These are phyloP conservation scores for Trichopoda pennipes DNA, from an alignment of 2,888 invertebrate genomes.

Conservation along the genomic window DNA sequence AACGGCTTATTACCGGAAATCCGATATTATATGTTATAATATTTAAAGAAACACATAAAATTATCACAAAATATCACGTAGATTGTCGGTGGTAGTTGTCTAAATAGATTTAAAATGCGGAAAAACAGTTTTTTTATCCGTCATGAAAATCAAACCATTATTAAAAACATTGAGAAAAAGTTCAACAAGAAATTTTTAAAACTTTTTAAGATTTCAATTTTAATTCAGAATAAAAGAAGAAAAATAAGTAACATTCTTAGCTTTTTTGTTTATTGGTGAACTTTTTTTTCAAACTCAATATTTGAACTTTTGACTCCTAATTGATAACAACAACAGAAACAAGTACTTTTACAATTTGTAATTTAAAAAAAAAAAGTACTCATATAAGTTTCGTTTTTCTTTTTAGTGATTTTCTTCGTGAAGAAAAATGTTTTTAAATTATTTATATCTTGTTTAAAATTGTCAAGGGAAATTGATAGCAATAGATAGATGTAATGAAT, in stretches of 20 bases:
- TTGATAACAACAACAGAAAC: constrained; percentile 41
- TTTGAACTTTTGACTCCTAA: constrained; percentile 53
- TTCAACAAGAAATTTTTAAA: not conserved
- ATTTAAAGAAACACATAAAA: constrained; percentile 46
- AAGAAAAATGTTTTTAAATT: constrained; percentile 27
- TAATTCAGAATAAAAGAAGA: not conserved
- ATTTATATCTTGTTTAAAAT: constrained; percentile 54
- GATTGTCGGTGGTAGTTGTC: constrained; percentile 29
- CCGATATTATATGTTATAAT: constrained; percentile 65
- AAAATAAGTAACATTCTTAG: not conserved
- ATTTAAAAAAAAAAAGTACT: constrained; percentile 5
- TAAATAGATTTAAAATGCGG: constrained; percentile 53
- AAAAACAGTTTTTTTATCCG: constrained; percentile 42
- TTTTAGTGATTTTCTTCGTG: constrained; percentile 28
- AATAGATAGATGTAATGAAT: constrained; percentile 30
- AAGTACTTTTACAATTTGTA: not conserved
- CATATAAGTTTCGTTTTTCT: not conserved
- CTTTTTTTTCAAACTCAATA: constrained; percentile 25
- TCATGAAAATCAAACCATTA: constrained; percentile 10
- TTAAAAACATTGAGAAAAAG: not conserved
- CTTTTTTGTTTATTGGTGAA: not conserved
- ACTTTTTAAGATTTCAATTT: constrained; percentile 3
- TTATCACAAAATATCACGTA: constrained; percentile 64
- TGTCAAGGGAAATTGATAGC: constrained; percentile 56
- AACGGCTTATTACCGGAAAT: constrained; percentile 67